A percentile compares a stretch with the other conserved stretches of the same genome.
Evolutionary conservation across 2,888 invertebrate genomes (phyloP).

Genomic region (Cephus pulcher): DNA sequence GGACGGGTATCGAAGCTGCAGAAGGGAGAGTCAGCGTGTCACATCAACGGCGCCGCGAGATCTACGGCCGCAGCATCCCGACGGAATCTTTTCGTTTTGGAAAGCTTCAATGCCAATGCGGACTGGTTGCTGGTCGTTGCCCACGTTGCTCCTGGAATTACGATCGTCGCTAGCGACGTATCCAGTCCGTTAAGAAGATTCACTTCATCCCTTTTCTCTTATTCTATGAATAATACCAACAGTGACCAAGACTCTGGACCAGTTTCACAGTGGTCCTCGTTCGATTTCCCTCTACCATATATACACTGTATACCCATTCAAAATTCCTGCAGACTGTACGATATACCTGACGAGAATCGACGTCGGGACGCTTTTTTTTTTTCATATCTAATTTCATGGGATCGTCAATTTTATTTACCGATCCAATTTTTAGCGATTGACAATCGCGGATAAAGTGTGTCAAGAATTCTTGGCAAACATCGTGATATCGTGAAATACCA

Average conservation of each 20-base stretch:
- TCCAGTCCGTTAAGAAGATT: neutral
- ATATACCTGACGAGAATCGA: neutral
- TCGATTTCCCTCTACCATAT: neutral
- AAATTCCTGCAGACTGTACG: neutral
- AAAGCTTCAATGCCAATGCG: constrained; percentile 42
- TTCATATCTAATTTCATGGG: neutral
- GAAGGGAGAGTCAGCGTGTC: constrained; percentile 32
- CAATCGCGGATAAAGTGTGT: neutral
- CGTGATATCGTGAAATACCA: neutral
- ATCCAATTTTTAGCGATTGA: neutral
- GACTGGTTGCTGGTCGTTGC: neutral
- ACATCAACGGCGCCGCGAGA: constrained; percentile 53
- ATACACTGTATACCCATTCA: neutral
- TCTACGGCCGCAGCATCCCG: constrained; percentile 53
- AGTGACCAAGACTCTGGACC: neutral
- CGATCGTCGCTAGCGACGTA: neutral
- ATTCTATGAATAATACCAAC: neutral
- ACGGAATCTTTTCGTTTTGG: constrained; percentile 52
- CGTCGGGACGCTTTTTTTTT: neutral
- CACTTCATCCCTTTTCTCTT: neutral
- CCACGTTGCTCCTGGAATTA: neutral
- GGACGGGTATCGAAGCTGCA: constrained; percentile 53
- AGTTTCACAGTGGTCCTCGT: neutral
- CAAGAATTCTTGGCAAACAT: neutral
- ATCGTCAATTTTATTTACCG: neutral